A percentile compares a stretch with the other conserved stretches of the same genome.
Evolutionary conservation across 2,888 invertebrate species (phyloP).

Genomic region (Poecilobothrus nobilitatus): DNA sequence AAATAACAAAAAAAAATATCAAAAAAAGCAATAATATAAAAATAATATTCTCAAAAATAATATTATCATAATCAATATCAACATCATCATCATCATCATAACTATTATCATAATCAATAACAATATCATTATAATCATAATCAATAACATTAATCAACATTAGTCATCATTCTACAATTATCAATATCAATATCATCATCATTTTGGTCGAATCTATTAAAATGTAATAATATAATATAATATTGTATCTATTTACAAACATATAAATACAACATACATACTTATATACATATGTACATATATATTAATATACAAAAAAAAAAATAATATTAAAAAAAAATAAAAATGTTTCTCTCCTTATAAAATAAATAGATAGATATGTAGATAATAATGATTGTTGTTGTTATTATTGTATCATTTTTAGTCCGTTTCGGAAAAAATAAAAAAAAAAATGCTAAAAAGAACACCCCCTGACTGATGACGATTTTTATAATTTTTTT

Average conservation of each 20-base stretch:
- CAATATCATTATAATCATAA: background rate
- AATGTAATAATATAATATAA: background rate
- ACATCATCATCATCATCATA: background rate
- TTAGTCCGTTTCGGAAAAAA: too few species aligned
- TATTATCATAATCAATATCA: background rate
- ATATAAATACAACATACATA: background rate
- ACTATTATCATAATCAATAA: background rate
- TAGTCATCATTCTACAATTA: background rate
- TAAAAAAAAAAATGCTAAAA: too few species aligned
- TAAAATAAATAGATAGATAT: too few species aligned
- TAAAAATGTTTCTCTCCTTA: too few species aligned
- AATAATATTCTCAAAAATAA: slow-evolving; percentile 9
- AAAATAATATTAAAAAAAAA: too few species aligned
- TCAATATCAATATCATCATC: background rate
- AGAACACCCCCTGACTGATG: too few species aligned
- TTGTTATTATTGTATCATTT: too few species aligned
- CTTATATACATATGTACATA: background rate
- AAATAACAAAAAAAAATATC: too few species aligned
- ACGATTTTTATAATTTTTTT: too few species aligned
- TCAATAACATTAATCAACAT: background rate
- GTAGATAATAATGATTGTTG: too few species aligned
- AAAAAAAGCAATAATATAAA: slow-evolving; percentile 27
- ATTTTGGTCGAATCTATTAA: background rate
- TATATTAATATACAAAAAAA: too few species aligned
- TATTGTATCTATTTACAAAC: too few species aligned